Conservation (phyloP, 2,113 vertebrate species). For the Motacilla alba region DNA sequence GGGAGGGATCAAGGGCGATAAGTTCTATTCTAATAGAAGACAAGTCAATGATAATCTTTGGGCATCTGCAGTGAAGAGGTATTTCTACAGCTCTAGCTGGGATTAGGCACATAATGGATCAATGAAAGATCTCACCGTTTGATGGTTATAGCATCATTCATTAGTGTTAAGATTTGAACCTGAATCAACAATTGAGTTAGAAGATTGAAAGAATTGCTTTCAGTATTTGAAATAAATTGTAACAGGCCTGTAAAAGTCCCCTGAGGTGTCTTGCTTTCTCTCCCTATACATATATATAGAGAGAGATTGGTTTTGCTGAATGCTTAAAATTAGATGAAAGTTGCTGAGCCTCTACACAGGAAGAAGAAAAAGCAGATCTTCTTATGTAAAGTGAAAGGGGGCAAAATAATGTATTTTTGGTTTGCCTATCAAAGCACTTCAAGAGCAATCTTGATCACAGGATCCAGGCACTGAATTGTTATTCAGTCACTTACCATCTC, state of each 20-base stretch:
- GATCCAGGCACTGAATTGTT: constrained; percentile 10
- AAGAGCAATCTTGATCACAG: neutral
- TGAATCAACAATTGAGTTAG: constrained; percentile 37
- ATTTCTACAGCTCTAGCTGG: constrained; percentile 22
- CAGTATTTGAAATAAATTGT: constrained; percentile 4
- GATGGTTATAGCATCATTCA: neutral
- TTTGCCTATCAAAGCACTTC: neutral
- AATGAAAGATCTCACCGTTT: neutral
- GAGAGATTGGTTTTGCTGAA: neutral
- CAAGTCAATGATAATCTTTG: constrained; percentile 31
- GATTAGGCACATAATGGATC: constrained; percentile 44
- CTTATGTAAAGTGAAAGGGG: neutral
- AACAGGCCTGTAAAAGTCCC: neutral
- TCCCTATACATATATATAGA: neutral
- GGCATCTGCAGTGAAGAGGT: constrained; percentile 19
- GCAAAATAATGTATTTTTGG: neutral
- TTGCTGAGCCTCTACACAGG: neutral
- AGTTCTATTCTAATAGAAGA: constrained; percentile 5
- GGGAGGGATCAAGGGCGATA: neutral
- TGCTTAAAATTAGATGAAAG: constrained; percentile 45
- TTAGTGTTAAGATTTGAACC: constrained; percentile 29
- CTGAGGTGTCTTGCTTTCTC: constrained; percentile 15
- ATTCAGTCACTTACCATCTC: constrained; percentile 2
- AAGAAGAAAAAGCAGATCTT: constrained; percentile 14
- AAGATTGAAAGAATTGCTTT: constrained; percentile 1